Conservation (phyloP, 1,140 invertebrate genomes). For the Melipona quadrifasciata region DNA sequence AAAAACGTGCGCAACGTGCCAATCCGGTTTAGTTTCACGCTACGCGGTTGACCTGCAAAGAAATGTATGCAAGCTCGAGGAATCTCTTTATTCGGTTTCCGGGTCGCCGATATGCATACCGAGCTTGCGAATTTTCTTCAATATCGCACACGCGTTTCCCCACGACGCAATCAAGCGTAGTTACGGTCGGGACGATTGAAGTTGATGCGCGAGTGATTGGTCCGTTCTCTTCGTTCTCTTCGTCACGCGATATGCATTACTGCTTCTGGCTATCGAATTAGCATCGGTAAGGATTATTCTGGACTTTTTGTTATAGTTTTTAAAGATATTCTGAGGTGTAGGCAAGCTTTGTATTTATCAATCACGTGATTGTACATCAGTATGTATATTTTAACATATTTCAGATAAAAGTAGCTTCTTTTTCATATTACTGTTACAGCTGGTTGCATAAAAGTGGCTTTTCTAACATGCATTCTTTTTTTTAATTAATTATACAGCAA, state of each 20-base stretch:
- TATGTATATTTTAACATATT: background rate
- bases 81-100: constrained; percentile 43
- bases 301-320: background rate
- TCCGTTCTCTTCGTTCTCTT: background rate
- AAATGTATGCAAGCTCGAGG: constrained; percentile 14
- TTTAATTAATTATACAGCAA: background rate
- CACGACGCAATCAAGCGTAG: background rate
- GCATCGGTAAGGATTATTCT: background rate
- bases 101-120: constrained; percentile 31
- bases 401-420: background rate
- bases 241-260: background rate
- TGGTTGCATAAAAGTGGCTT: background rate
- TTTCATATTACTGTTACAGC: background rate
- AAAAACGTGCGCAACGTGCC: constrained; percentile 4
- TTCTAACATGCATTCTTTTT: background rate
- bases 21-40: constrained; percentile 44
- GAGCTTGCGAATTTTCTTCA: background rate
- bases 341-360: background rate
- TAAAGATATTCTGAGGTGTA: no score
- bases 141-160: background rate
- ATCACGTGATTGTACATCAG: background rate
- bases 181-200: background rate
- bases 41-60: background rate
- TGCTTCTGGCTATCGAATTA: background rate
- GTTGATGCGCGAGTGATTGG: background rate